Base-by-base conservation (phyloP, 2,797 vertebrate species). In the Cephalopachus bancanus region DNA sequence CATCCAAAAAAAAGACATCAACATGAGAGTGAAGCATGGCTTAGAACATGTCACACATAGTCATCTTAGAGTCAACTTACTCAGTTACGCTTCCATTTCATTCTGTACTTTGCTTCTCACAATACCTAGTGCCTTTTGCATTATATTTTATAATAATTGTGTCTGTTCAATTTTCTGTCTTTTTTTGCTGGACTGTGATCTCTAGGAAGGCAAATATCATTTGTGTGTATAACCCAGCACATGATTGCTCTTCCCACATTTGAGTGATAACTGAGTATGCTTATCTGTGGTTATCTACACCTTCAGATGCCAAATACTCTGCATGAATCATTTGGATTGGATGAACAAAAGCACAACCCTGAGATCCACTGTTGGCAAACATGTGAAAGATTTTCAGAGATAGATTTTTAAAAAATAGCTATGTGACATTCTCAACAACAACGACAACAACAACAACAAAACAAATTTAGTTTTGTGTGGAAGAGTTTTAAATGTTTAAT, bases 141-240 rank as follows among this genome's bases (percentile, higher is more conserved):
- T 33, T 76, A 8, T 83, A 24, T 91, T 97, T 95, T 71, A 62
- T 2, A 84, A 51, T n/a, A 78, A 89, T 74, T 53, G 22, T 85
- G 71, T 75, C 93, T 86, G 9, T 92, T 81, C 80, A 93, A 2
- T 93, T 76, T 90, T 95, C 74, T 83, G 69, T 93, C 59, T 90
- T 95, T 93, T 44, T 75, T 94, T 83, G n/a, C 14, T 78, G 64
- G 69, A 83, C 71, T 75, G 0, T 91, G 96, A 84, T 95, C 59
- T 96, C 85, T 88, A 83, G 94, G 83, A 96, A 93, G 51, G 37
- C 83, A 90, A 75, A 97, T 83, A 96, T 26, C 95, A 95, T 95
- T 97, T 95, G 96, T 84, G 57, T 71, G 44, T 83, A 95, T 86
- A 87, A 81, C 60, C 59, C 74, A 85, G 95, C 59, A 55, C 44